Percentiles rank a stretch among this genome's conserved stretches.
These are phyloP conservation scores for Drosophila kokeensis DNA, from an alignment of 2,888 invertebrate genomes.

Conservation along the genomic window DNA sequence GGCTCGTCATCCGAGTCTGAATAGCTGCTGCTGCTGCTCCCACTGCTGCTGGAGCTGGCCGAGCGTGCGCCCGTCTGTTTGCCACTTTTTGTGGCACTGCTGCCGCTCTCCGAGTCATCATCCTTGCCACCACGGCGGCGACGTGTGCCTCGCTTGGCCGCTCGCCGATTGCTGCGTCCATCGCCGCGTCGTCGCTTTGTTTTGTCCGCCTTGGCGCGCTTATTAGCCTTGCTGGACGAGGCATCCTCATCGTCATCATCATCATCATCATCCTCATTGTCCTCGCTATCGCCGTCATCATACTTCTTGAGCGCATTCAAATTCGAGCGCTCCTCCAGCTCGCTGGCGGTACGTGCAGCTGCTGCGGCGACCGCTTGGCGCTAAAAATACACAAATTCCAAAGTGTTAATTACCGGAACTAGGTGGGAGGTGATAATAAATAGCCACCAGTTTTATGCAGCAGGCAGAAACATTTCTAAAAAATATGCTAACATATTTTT, in stretches of 20 bases:
- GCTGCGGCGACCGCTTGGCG: constrained; percentile 83
- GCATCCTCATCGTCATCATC: constrained; percentile 63
- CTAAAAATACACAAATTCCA: constrained; percentile 13
- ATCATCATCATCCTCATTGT: constrained; percentile 61
- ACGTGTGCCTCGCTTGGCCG: constrained; percentile 70
- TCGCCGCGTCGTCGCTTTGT: constrained; percentile 82
- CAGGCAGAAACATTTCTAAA: neutral
- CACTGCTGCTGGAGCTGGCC: constrained; percentile 57
- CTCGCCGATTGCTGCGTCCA: constrained; percentile 73
- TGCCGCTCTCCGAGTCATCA: constrained; percentile 69
- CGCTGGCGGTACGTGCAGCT: constrained; percentile 66
- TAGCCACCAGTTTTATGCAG: neutral
- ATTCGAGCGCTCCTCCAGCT: constrained; percentile 47
- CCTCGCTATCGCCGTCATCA: constrained; percentile 60
- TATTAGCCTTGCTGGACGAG: constrained; percentile 74
- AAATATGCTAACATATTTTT: no score
- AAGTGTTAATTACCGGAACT: neutral
- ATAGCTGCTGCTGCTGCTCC: constrained; percentile 58
- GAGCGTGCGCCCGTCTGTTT: constrained; percentile 65
- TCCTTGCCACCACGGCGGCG: constrained; percentile 69
- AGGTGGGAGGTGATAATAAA: no score
- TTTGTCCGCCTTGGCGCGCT: constrained; percentile 64
- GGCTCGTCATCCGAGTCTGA: constrained; percentile 88
- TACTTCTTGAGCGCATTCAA: constrained; percentile 35
- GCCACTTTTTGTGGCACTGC: constrained; percentile 61